A percentile compares a stretch with the other conserved stretches of the same genome.
Evolutionary conservation across 2,113 vertebrate species (phyloP).

Genomic region (Menura novaehollandiae): DNA sequence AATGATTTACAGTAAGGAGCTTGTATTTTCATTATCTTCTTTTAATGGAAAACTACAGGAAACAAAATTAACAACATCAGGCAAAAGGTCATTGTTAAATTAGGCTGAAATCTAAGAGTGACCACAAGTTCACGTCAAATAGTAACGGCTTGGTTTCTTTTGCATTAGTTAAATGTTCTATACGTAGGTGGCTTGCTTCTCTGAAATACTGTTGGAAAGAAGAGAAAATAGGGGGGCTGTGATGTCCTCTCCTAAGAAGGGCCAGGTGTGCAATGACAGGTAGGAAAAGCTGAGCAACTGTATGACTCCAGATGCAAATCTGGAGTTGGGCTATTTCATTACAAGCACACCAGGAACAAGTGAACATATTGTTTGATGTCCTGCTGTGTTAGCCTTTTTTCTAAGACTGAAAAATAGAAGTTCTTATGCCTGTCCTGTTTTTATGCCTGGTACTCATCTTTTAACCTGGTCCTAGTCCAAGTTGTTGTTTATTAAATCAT

Average conservation of each 20-base stretch:
- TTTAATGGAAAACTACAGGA: conserved; percentile 13
- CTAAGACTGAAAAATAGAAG: not conserved
- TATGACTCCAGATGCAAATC: not conserved
- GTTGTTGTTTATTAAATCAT: conserved; percentile 21
- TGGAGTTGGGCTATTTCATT: not conserved
- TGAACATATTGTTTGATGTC: not conserved
- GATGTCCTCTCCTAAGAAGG: not conserved
- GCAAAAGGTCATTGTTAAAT: conserved; percentile 24
- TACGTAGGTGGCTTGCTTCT: not conserved
- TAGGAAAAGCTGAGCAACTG: not conserved
- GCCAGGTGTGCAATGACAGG: not conserved
- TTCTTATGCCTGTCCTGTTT: not conserved
- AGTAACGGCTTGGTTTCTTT: not conserved
- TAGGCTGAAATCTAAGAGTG: not conserved
- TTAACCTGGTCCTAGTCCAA: not conserved
- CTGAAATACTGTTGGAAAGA: not conserved
- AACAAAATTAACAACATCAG: not conserved
- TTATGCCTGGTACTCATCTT: not conserved
- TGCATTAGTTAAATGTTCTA: not conserved
- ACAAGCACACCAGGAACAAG: not conserved
- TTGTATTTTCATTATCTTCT: not conserved
- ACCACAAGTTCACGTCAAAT: not conserved
- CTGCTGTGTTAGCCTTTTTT: not conserved
- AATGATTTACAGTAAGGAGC: not conserved
- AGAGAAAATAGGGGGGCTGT: not conserved